phyloP scores from a whole-genome alignment of 2,888 invertebrate species.

The Agriotes lineatus region DNA sequence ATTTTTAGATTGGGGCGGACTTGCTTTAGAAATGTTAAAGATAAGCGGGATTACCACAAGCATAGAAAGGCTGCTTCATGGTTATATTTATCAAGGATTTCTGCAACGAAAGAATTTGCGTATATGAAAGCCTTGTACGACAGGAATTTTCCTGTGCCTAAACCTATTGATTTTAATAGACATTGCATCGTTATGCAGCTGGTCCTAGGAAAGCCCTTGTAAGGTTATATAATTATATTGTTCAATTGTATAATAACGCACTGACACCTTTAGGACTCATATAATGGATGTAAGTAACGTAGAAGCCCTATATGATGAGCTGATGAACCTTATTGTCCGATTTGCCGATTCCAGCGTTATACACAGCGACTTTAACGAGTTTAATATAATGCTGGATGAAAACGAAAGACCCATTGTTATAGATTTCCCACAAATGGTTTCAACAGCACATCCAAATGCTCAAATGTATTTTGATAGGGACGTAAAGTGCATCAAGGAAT shows the following conservation, averaged over 20 bases:
- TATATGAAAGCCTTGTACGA: constrained; percentile 96
- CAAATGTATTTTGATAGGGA: constrained; percentile 95
- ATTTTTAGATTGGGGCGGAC: constrained; percentile 93
- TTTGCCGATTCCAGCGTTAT: constrained; percentile 96
- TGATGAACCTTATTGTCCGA: constrained; percentile 92
- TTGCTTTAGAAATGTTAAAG: constrained; percentile 95
- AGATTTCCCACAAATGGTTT: constrained; percentile 99
- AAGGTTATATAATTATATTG: constrained; percentile 60
- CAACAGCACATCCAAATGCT: constrained; percentile 92
- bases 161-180: constrained; percentile 92
- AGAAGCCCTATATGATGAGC: constrained; percentile 87
- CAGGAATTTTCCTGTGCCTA: constrained; percentile 93
- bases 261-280: constrained; percentile 68
- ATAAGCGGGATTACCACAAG: constrained; percentile 96
- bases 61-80: constrained; percentile 91
- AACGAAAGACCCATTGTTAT: constrained; percentile 88
- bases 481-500: constrained; percentile 90
- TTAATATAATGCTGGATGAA: constrained; percentile 92
- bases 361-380: constrained; percentile 99
- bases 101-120: constrained; percentile 97
- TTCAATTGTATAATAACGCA: background rate
- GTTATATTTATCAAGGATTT: constrained; percentile 96
- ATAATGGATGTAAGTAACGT: constrained; percentile 76
- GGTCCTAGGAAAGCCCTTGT: constrained; percentile 85
- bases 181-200: constrained; percentile 98